Evolutionary conservation across 2,888 invertebrate genomes (phyloP), one percentile per base, ranked within the genome.

Genomic region (Dolichomitus sp.): DNA sequence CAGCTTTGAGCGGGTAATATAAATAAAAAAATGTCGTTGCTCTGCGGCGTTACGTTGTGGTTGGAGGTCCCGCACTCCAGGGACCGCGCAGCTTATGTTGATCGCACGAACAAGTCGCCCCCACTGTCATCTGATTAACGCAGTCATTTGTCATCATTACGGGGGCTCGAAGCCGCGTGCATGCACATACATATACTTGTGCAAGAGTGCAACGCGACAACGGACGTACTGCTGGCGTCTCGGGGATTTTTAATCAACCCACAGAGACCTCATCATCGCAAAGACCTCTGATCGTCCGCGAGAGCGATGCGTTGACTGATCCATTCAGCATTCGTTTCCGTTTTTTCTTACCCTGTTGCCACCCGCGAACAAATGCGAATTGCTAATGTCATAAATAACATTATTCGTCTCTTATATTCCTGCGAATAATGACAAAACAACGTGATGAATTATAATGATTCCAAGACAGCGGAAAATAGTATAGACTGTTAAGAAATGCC

Each of bases 61-160:
- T 19, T 11, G 30, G 68, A 33, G 68, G 50, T 68, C 50, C 48
- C 50, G 68, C 19, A 33, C 33, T 68, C 68, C 12, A 12, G 50
- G 17, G 50, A 33, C 33, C 33, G 30, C 50, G 19, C 37, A 45
- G 45, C 68, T 68, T 68, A 68, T 81, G 76, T 80, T 84, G 77
- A 85, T 80, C 84, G 66, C 72, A 78, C 79, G 86, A 45, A 73
- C 76, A 72, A 87, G 87, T 88, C 86, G 86, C 86, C 84, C 84
- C 86, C 84, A 84, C 87, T 86, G 89, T 88, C 90, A 85, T 84
- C 87, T 88, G 89, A 90, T 90, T 89, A 89, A 89, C 88, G 86
- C 83, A 81, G 88, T 89, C 89, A 90, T 90, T 90, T 90, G 90
- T 91, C 90, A 91, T 91, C 90, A 89, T 91, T 90, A 90, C 87